Evolutionary conservation across 2,888 invertebrate genomes (phyloP).

Genomic region (Tachina lurida): DNA sequence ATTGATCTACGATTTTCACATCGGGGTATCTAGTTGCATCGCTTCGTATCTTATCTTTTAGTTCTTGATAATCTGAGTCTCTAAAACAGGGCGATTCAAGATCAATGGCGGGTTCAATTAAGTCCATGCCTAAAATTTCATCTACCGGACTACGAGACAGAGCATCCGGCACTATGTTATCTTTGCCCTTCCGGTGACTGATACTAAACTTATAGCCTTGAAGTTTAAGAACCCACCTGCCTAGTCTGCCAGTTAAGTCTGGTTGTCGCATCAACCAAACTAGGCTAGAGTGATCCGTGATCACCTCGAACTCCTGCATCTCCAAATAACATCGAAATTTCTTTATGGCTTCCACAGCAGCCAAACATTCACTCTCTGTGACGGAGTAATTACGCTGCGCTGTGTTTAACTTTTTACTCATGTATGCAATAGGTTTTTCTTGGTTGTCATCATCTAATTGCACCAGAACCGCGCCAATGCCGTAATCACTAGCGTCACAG

Average conservation of each 20-base stretch:
- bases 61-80: neutral
- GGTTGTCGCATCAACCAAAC: neutral
- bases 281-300: constrained; percentile 61
- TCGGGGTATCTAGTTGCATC: neutral
- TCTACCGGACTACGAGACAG: constrained; percentile 23
- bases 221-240: constrained; percentile 32
- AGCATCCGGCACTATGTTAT: constrained; percentile 27
- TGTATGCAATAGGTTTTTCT: constrained; percentile 14
- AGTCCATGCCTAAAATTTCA: neutral
- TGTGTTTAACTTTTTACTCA: neutral
- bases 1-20: constrained; percentile 7
- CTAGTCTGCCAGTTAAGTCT: constrained; percentile 26
- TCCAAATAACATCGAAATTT: constrained; percentile 15
- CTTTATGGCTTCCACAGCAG: neutral
- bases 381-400: neutral
- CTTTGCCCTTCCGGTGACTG: constrained; percentile 36
- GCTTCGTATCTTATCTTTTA: neutral
- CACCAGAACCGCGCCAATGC: constrained; percentile 13
- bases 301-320: constrained; percentile 33
- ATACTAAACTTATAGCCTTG: constrained; percentile 14
- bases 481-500: constrained; percentile 30
- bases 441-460: constrained; percentile 7
- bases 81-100: neutral
- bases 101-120: constrained; percentile 1
- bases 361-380: neutral